Evolutionary conservation across 2,888 invertebrate species (phyloP).

Genomic region (Eutolmus rufibarbis): DNA sequence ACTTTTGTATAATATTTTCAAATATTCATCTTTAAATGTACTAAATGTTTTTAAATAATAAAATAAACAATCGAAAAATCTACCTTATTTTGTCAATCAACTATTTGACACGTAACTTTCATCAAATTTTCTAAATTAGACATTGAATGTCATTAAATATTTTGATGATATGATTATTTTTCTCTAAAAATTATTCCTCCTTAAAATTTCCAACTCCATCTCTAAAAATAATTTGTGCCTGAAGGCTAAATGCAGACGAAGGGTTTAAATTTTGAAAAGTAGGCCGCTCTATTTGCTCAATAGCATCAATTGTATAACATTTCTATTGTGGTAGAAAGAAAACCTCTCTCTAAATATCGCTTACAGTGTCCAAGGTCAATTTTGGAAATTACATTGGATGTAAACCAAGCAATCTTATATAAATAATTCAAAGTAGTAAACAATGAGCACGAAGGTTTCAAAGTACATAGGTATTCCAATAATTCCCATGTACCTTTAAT

Average conservation of each 20-base stretch:
- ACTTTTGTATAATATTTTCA: too few species aligned
- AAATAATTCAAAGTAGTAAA: neutral
- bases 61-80: too few species aligned
- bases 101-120: too few species aligned
- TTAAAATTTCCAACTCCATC: too few species aligned
- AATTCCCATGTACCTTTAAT: neutral
- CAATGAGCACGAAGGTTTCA: neutral
- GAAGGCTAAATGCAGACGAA: neutral
- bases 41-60: too few species aligned
- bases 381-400: neutral
- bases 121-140: too few species aligned
- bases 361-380: neutral
- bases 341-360: neutral
- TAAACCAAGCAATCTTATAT: neutral
- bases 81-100: too few species aligned
- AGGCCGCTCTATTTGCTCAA: neutral
- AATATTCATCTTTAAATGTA: too few species aligned
- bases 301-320: neutral
- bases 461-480: neutral
- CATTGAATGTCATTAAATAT: too few species aligned
- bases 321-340: neutral
- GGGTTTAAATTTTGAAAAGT: neutral
- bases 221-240: too few species aligned
- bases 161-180: too few species aligned
- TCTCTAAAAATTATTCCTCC: too few species aligned